These are phyloP conservation scores for Chunga burmeisteri DNA, from an alignment of 2,113 vertebrate species.

Conservation along the genomic window DNA sequence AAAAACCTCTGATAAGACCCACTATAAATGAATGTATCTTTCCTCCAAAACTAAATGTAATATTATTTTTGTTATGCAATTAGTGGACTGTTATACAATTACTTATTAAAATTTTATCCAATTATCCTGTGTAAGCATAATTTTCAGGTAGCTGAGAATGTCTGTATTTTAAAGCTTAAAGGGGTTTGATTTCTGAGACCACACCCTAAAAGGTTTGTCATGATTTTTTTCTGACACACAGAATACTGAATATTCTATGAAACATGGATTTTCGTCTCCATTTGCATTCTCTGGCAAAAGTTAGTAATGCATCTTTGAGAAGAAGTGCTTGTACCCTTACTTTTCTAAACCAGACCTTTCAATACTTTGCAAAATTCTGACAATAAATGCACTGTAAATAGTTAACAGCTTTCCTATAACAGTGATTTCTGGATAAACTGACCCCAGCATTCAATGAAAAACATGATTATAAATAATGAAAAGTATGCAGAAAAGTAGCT, in stretches of 20 bases:
- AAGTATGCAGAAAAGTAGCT: not conserved
- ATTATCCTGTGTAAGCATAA: not conserved
- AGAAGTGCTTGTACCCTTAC: not conserved
- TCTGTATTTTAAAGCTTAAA: not conserved
- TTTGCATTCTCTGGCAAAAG: not conserved
- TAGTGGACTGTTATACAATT: not conserved
- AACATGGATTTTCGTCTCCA: not conserved
- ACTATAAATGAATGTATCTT: not conserved
- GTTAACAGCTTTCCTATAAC: not conserved
- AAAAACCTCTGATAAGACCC: not conserved
- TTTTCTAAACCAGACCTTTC: not conserved
- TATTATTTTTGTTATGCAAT: not conserved
- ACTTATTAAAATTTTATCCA: not conserved
- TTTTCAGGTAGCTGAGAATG: not conserved
- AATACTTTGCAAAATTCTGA: not conserved
- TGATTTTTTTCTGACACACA: not conserved
- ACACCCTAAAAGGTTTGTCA: not conserved
- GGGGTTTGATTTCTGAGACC: not conserved
- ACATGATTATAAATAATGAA: not conserved
- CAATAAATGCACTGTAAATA: not conserved
- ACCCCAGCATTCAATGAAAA: not conserved
- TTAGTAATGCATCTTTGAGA: not conserved
- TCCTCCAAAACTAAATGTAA: not conserved
- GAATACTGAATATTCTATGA: not conserved
- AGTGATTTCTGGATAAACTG: not conserved